Conservation (phyloP, 1,140 invertebrate genomes). For the Sycophaga agraensis region DNA sequence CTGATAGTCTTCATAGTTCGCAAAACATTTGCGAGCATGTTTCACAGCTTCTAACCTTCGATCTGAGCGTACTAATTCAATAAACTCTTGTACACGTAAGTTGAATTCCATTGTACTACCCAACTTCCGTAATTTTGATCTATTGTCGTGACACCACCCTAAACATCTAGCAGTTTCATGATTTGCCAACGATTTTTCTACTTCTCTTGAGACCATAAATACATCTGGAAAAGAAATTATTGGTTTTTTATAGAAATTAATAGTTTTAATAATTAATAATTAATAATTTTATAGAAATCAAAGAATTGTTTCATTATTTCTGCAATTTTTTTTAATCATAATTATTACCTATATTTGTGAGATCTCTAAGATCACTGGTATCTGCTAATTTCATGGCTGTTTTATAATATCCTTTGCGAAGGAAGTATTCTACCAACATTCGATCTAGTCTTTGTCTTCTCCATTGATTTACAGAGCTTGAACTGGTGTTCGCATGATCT, state of each 20-base stretch:
- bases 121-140: conserved; percentile 91
- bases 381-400: conserved; percentile 85
- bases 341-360: conserved; percentile 82
- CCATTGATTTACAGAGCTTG: conserved; percentile 75
- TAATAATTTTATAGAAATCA: neutral
- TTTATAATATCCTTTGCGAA: conserved; percentile 94
- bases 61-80: conserved; percentile 88
- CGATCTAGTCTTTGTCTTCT: conserved; percentile 85
- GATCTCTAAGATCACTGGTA: conserved; percentile 78
- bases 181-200: conserved; percentile 75
- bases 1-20: conserved; percentile 82
- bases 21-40: conserved; percentile 92
- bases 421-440: conserved; percentile 94
- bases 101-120: conserved; percentile 91
- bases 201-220: conserved; percentile 86
- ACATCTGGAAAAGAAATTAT: conserved; percentile 78
- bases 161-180: conserved; percentile 87
- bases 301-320: neutral
- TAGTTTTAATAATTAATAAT: no score
- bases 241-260: no score
- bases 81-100: conserved; percentile 88
- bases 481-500: conserved; percentile 65
- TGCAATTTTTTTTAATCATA: neutral
- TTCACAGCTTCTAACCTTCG: conserved; percentile 87
- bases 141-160: conserved; percentile 97